Conservation (phyloP, 2,113 vertebrate species). For the Halcyon malimbica region DNA sequence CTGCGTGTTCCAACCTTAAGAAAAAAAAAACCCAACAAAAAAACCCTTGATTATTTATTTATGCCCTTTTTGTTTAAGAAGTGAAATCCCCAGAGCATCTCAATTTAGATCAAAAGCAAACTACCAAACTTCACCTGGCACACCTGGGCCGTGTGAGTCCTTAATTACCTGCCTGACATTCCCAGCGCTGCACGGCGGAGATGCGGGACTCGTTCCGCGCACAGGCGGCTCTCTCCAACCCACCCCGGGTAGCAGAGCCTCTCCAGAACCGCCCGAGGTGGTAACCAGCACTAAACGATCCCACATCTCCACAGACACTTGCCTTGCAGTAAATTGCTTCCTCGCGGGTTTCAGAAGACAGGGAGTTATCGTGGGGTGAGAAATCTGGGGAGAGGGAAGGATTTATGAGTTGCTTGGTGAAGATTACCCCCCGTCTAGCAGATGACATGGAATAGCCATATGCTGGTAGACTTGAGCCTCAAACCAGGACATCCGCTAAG, state of each 20-base stretch:
- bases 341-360: slow-evolving; percentile 20
- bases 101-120: slow-evolving; percentile 85
- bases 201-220: slow-evolving; percentile 34
- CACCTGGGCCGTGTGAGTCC: slow-evolving; percentile 80
- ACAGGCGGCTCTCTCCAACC: slow-evolving; percentile 56
- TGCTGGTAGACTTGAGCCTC: neutral
- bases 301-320: slow-evolving; percentile 21
- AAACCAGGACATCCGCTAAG: neutral
- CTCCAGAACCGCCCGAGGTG: slow-evolving; percentile 70
- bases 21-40: slow-evolving; percentile 7
- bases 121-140: slow-evolving; percentile 82
- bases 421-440: neutral
- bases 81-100: slow-evolving; percentile 84
- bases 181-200: slow-evolving; percentile 65
- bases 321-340: slow-evolving; percentile 56
- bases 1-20: slow-evolving; percentile 68
- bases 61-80: slow-evolving; percentile 83
- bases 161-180: slow-evolving; percentile 78
- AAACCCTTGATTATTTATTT: slow-evolving; percentile 79
- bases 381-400: neutral
- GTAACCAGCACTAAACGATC: slow-evolving; percentile 12
- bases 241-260: slow-evolving; percentile 24
- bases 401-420: slow-evolving; percentile 1
- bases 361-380: neutral
- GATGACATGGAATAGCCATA: neutral